Base-by-base conservation (phyloP, 2,797 vertebrate genomes). In the Chelon labrosus region DNA sequence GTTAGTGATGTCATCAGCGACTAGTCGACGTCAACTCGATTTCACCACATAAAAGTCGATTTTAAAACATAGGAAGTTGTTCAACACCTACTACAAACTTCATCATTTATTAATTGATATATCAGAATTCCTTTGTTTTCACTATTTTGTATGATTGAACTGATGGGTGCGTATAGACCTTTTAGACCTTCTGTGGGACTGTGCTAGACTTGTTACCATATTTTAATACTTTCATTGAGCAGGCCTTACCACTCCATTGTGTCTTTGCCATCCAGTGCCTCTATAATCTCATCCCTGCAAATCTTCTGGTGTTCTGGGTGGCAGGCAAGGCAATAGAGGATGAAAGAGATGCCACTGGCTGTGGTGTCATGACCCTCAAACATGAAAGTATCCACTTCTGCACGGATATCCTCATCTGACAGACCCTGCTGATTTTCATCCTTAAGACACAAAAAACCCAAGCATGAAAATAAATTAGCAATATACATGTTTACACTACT, bases 361-460 rank as follows among this genome's bases (percentile, higher is more conserved):
- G 95, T 95, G 9, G 97, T 97, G 52, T 98, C 96, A 0, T 97
- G 96, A 13, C 97, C 98, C 62, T 89, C 95, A 74, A 97, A 95
- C 96, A 98, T 96, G 86, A 99, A 97, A 0, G 96, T 99, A 92
- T 97, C 96, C 85, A 98, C 96, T 53, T 99, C 96, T 0, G 96
- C 95, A 38, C 81, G 87, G 5, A 99, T 71, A 19, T 95, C 96
- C 79, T 95, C 93, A 49, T 98, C 93, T 0, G 96, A 96, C 31
- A 98, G 87, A 10, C 90, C 94, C 69, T 88, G 89, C 65, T 94
- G 89, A 0, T 95, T 88, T 84, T 95, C 95, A 87, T 96, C 96
- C 97, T 98, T 62, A 8, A 7, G 31, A 44, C 38, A 25, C 3
- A 66, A 1, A 20, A 31, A 31, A 22, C 22, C 31, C 7, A 31